Conservation (phyloP, 2,888 invertebrate genomes). For the Nomada flava region DNA sequence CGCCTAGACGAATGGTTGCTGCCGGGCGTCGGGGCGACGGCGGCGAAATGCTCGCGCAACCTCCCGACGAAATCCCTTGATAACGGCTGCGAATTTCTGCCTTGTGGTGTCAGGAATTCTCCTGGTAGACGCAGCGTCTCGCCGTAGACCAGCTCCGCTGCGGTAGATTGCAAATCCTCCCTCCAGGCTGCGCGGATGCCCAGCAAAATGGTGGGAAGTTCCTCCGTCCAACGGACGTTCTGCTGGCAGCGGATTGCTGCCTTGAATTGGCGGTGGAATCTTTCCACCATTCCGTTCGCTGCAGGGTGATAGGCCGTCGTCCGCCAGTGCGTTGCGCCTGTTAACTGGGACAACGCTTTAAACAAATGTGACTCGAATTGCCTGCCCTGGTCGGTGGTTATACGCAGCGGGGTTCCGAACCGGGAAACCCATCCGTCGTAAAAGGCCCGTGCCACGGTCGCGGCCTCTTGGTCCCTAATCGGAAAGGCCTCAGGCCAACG, state of each 20-base stretch:
- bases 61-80: background rate
- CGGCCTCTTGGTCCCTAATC: background rate
- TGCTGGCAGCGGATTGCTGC: background rate
- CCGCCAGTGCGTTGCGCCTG: background rate
- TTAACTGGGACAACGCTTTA: background rate
- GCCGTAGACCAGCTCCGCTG: slow-evolving; percentile 14
- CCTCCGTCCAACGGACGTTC: background rate
- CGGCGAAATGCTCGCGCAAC: slow-evolving; percentile 12
- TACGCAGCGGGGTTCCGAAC: slow-evolving; percentile 4
- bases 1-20: background rate
- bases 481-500: slow-evolving; percentile 16
- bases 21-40: background rate
- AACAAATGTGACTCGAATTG: slow-evolving; percentile 14
- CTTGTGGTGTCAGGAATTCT: slow-evolving; percentile 2
- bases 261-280: slow-evolving; percentile 1
- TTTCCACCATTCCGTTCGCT: background rate
- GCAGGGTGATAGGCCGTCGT: slow-evolving; percentile 5
- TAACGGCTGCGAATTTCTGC: too few relatives aligned
- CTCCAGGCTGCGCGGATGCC: slow-evolving; percentile 11
- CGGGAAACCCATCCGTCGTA: slow-evolving; percentile 1
- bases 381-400: slow-evolving; percentile 18
- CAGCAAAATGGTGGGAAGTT: background rate
- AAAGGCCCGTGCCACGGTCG: background rate
- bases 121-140: background rate
- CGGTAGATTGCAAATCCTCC: background rate